These are phyloP conservation scores for Gobionotothen gibberifrons DNA, from an alignment of 2,797 vertebrate species.

Conservation along the genomic window DNA sequence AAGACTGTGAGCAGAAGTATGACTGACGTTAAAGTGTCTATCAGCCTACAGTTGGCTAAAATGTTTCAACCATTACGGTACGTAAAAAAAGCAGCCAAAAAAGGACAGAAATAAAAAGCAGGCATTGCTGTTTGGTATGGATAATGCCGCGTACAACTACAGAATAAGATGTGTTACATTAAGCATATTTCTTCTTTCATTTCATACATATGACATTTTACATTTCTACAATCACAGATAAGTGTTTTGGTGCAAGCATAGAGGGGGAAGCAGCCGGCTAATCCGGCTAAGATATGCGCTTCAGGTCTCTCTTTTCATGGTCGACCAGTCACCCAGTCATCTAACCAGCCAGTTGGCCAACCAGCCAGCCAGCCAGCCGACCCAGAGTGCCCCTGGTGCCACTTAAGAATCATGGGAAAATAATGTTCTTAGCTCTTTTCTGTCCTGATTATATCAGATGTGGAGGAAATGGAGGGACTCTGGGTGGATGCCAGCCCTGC, in stretches of 20 bases:
- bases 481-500: conserved; percentile 77
- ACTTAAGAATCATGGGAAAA: conserved; percentile 86
- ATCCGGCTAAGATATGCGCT: conserved; percentile 57
- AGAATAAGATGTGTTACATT: conserved; percentile 20
- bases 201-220: conserved; percentile 17
- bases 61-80: neutral
- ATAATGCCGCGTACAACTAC: conserved; percentile 14
- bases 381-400: conserved; percentile 69
- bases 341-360: conserved; percentile 48
- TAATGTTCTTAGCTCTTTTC: conserved; percentile 80
- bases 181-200: conserved; percentile 16
- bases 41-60: conserved; percentile 1
- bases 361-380: conserved; percentile 28
- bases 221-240: conserved; percentile 38
- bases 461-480: conserved; percentile 79
- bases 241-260: conserved; percentile 48
- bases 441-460: conserved; percentile 82
- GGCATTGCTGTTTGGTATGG: conserved; percentile 11
- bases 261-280: conserved; percentile 32
- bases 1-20: neutral
- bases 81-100: conserved; percentile 10
- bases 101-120: conserved; percentile 28
- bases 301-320: conserved; percentile 42
- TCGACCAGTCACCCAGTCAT: conserved; percentile 46
- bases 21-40: neutral